These are phyloP conservation scores for Aplodontia rufa DNA, from an alignment of 2,113 vertebrate species.

Conservation along the genomic window DNA sequence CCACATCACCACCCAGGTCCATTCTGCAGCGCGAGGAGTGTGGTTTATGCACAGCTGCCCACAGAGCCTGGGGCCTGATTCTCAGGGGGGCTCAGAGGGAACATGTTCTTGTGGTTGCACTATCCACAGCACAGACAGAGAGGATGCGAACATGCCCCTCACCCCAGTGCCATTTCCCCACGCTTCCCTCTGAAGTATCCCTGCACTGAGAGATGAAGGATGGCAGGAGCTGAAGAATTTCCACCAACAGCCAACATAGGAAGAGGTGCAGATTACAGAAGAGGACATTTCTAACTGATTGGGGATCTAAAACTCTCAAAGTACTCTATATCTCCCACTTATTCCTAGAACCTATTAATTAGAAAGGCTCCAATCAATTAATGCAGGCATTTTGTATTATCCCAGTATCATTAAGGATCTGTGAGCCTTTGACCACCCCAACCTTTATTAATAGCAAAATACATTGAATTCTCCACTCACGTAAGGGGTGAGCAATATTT, in stretches of 20 bases:
- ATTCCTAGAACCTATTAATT: neutral
- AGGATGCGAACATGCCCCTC: neutral
- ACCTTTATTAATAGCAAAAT: neutral
- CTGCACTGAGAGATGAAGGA: neutral
- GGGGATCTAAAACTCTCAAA: neutral
- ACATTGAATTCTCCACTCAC: neutral
- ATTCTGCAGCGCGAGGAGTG: neutral
- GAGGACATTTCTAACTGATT: conserved; percentile 22
- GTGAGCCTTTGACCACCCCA: neutral
- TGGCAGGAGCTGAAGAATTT: neutral
- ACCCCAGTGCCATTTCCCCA: neutral
- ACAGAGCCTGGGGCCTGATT: neutral
- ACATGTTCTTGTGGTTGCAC: neutral
- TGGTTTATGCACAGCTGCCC: too few species aligned
- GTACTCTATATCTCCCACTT: neutral
- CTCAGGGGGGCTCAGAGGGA: neutral
- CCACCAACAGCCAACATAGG: neutral
- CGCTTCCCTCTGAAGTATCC: neutral
- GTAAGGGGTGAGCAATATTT: neutral
- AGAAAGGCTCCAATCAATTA: neutral
- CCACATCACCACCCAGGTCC: neutral
- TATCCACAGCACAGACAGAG: too few species aligned
- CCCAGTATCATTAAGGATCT: neutral
- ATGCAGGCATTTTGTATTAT: neutral
- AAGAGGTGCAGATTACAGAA: neutral